A percentile compares a stretch with the other conserved stretches of the same genome.
Evolutionary conservation across 2,888 invertebrate species (phyloP).

Genomic region (Ophioninae sp.): DNA sequence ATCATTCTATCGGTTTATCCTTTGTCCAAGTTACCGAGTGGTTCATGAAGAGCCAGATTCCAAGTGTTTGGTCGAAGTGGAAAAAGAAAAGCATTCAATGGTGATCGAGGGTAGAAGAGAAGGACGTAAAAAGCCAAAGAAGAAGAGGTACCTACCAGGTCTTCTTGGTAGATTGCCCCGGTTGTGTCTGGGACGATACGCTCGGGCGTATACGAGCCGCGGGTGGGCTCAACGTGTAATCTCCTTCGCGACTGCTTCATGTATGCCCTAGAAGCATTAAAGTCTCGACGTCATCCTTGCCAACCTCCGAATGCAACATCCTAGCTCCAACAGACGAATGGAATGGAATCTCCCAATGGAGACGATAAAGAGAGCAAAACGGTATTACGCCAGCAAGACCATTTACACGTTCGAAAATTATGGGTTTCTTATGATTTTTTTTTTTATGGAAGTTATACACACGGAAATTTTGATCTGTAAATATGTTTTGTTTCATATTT

Average conservation of each 20-base stretch:
- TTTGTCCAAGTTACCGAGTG: conserved; percentile 54
- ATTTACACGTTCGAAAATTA: no score
- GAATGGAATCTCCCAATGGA: conserved; percentile 45
- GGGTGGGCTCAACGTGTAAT: conserved; percentile 74
- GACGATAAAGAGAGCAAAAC: conserved; percentile 72
- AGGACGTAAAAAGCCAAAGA: conserved; percentile 38
- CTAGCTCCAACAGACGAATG: conserved; percentile 60
- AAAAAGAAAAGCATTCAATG: conserved; percentile 10
- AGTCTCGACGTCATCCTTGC: conserved; percentile 73
- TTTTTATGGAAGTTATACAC: no score
- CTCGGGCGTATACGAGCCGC: conserved; percentile 65
- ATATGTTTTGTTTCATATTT: no score
- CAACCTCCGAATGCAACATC: conserved; percentile 63
- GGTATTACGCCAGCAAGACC: conserved; percentile 66
- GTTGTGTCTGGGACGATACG: conserved; percentile 48
- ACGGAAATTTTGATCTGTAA: no score
- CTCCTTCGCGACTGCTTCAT: conserved; percentile 65
- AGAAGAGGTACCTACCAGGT: conserved; percentile 48
- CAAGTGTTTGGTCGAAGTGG: conserved; percentile 43
- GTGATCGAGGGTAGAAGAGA: conserved; percentile 27
- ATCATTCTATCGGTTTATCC: conserved; percentile 62
- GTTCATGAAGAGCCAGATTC: conserved; percentile 48
- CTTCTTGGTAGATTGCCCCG: conserved; percentile 54
- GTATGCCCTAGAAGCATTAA: conserved; percentile 76
- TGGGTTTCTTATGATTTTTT: no score